Conservation (phyloP, 2,113 vertebrate species). For the Zosterops borbonicus region DNA sequence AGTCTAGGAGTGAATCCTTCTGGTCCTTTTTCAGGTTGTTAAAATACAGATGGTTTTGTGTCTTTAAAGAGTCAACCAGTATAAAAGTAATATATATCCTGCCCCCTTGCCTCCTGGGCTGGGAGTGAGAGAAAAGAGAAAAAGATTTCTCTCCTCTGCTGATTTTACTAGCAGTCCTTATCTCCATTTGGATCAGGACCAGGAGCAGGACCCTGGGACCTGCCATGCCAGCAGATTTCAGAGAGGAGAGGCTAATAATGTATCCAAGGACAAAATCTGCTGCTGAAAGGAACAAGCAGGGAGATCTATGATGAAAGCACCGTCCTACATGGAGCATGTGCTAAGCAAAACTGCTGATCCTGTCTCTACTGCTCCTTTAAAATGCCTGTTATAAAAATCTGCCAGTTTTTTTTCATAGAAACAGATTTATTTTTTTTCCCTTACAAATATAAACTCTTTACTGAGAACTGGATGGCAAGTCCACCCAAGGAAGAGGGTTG, state of each 20-base stretch:
- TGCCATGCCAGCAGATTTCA: not conserved
- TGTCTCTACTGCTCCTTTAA: not conserved
- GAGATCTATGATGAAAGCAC: not conserved
- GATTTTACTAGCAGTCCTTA: not conserved
- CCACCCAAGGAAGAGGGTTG: fast-evolving
- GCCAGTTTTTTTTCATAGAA: not conserved
- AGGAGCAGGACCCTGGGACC: not conserved
- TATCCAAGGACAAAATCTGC: not conserved
- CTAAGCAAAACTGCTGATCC: not conserved
- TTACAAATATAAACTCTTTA: not conserved
- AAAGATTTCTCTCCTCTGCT: not conserved
- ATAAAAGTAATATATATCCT: fast-evolving
- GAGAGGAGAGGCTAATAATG: not conserved
- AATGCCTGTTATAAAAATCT: not conserved
- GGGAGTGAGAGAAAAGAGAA: not conserved
- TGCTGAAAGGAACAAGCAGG: not conserved
- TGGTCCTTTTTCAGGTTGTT: not conserved
- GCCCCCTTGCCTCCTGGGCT: not conserved
- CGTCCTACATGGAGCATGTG: not conserved
- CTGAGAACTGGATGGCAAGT: not conserved
- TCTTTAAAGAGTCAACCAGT: not conserved
- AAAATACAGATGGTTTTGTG: not conserved
- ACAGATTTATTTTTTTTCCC: not conserved
- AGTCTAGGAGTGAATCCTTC: not conserved
- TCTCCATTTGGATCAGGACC: not conserved